Evolutionary conservation across 2,113 vertebrate genomes (phyloP), one percentile per base, ranked within the genome.

Genomic region (Labrus mixtus): DNA sequence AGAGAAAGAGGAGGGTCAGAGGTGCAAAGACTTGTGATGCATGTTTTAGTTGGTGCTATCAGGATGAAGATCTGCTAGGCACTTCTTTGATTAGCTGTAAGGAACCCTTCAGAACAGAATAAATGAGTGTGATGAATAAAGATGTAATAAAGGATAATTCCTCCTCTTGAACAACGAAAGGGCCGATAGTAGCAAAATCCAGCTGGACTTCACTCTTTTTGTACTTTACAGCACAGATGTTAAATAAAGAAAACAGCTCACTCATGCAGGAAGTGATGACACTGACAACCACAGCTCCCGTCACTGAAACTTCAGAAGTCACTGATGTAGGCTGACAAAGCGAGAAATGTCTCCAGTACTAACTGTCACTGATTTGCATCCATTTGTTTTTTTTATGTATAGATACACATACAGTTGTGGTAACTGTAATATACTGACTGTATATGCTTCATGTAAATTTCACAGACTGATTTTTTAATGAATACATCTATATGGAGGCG

Each of bases 71-170:
- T 54, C n/a, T 51, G 22, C 57, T 41, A 72, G 4, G 29, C 36
- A 53, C 39, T 51, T 25, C 41, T 61, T 37, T 33, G 29, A 70
- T 23, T 55, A 72, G 62, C 54, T 67, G 53, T 50, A 56, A 78
- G 59, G 41, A 45, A 63, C 25, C 64, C 20, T 25, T 68, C 41
- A 39, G 23, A 16, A 48, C 5, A 81, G 71, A 70, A 79, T 57
- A 75, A 78, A 83, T 59, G 22, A 72, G 74, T 51, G 53, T 9
- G n/a, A n/a, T n/a, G n/a, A n/a, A n/a, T n/a, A n/a, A n/a, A 71
- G 68, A 84, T 41, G 75, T 73, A 65, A 25, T 25, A 25, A 25
- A n/a, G n/a, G n/a, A n/a, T 3, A 25, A 25, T 25, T 25, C 25
- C 25, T 25, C 25, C 25, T 25, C 25, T 25, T 25, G 25, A 25